Conservation (phyloP, 2,888 invertebrate species). For the Cephus pulcher region DNA sequence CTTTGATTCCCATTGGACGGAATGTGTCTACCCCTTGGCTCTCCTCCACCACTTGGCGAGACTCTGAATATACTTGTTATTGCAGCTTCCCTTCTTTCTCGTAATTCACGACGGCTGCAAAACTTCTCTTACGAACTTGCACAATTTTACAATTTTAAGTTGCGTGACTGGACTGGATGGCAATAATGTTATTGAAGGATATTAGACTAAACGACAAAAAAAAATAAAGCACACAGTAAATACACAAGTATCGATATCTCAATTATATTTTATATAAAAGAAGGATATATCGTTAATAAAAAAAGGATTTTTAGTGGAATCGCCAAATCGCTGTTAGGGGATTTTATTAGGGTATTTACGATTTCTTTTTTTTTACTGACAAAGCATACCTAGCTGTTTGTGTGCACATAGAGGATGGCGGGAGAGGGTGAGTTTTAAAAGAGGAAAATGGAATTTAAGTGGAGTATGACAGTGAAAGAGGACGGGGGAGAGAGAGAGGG, state of each 20-base stretch:
- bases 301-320: neutral
- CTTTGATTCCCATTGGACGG: neutral
- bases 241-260: neutral
- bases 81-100: neutral
- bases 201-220: neutral
- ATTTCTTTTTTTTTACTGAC: neutral
- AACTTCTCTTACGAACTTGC: neutral
- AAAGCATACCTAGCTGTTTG: neutral
- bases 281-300: neutral
- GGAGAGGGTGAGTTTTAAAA: neutral
- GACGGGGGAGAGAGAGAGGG: neutral
- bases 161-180: neutral
- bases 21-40: neutral
- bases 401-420: too few relatives aligned
- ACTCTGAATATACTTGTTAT: neutral
- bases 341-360: neutral
- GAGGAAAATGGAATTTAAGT: neutral
- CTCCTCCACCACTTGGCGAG: neutral
- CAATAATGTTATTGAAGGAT: neutral
- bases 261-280: neutral
- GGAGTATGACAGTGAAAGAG: neutral
- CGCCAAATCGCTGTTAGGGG: neutral
- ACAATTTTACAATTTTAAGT: neutral
- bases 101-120: neutral
- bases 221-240: too few relatives aligned